A percentile compares a stretch with the other conserved stretches of the same genome.
phyloP scores from a whole-genome alignment of 2,113 vertebrate species.

The Tonatia bakeri region DNA sequence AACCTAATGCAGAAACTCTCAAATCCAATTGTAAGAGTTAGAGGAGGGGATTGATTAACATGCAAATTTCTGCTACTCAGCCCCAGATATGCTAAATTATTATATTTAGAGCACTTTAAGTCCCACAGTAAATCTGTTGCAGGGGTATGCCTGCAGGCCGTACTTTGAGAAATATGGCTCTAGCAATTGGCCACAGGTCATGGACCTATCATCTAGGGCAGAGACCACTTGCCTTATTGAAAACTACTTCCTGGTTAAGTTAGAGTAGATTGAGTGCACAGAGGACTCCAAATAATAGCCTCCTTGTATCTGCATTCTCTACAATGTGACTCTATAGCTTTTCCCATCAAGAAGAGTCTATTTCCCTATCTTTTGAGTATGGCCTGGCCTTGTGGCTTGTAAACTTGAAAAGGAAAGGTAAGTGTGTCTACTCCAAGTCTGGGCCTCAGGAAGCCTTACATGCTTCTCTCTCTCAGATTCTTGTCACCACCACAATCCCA shows the following conservation, averaged over 20 bases:
- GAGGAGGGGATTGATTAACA: neutral
- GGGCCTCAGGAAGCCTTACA: neutral
- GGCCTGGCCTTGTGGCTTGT: neutral
- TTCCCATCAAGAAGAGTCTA: neutral
- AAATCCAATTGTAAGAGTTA: neutral
- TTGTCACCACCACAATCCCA: neutral
- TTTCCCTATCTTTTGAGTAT: neutral
- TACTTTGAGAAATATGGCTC: neutral
- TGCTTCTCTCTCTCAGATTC: neutral
- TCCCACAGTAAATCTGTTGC: neutral
- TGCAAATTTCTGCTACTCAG: neutral
- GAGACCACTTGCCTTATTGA: neutral
- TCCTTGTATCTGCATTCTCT: neutral
- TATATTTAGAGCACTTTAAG: neutral
- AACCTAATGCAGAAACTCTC: neutral
- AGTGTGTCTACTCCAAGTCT: neutral
- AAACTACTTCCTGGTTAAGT: neutral
- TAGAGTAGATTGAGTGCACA: neutral
- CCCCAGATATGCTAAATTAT: neutral
- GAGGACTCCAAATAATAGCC: neutral
- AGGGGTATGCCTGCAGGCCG: neutral
- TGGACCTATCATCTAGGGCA: neutral
- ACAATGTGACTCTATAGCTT: neutral
- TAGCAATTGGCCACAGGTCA: neutral
- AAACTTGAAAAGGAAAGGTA: neutral